These are phyloP conservation scores for Callopanchax toddi DNA, from an alignment of 2,113 vertebrate species.

Conservation along the genomic window DNA sequence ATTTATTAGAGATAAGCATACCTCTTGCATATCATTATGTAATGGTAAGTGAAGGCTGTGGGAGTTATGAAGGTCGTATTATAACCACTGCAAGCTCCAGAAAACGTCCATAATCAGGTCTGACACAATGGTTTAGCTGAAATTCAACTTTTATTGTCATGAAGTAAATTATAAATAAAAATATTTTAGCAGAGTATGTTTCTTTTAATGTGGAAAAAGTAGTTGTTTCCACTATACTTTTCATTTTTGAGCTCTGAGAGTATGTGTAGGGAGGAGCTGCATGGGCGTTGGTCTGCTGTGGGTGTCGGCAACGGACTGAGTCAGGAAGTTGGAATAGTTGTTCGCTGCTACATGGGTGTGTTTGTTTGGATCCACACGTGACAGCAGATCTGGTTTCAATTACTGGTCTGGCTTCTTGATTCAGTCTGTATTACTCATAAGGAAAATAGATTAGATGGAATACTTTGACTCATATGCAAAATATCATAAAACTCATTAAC, in stretches of 20 bases:
- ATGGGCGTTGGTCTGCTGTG: constrained; percentile 70
- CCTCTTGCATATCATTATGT: constrained; percentile 30
- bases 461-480: constrained; percentile 9
- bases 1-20: constrained; percentile 43
- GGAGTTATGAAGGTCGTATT: constrained; percentile 33
- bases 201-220: background rate
- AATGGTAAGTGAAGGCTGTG: constrained; percentile 38
- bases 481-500: background rate
- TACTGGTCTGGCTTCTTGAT: constrained; percentile 34
- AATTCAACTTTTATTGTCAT: constrained; percentile 40
- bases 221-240: constrained; percentile 12
- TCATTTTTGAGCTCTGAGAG: background rate
- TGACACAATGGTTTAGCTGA: constrained; percentile 26
- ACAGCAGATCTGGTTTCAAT: constrained; percentile 64
- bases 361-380: constrained; percentile 71
- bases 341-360: constrained; percentile 65
- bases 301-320: constrained; percentile 57
- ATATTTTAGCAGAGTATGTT: too few relatives aligned
- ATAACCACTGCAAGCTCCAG: constrained; percentile 1
- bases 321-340: constrained; percentile 58
- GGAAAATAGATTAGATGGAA: constrained; percentile 19
- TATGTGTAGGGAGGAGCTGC: constrained; percentile 13
- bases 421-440: constrained; percentile 45
- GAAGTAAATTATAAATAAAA: too few relatives aligned
- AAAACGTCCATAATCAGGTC: background rate